Evolutionary conservation across 35 echinoderm and acorn worm species (phyloP), one percentile per base, ranked within the genome.

Genomic region (Ptychodera flava): DNA sequence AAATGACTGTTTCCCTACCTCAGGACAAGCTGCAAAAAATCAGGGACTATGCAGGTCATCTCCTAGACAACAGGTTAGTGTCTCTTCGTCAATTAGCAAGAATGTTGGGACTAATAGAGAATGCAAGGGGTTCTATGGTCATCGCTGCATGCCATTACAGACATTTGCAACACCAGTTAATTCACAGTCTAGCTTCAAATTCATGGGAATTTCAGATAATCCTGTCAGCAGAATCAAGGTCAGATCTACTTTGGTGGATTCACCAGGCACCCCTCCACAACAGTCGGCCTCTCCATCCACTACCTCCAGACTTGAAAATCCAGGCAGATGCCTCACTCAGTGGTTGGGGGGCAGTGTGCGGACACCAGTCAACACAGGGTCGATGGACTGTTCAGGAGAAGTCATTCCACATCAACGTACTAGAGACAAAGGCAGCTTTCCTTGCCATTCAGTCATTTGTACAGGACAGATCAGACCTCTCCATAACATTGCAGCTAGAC

Each of bases 181-280:
- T n/a, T n/a, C n/a, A n/a, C n/a, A n/a, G n/a, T n/a, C n/a, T n/a
- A n/a, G n/a, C n/a, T n/a, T n/a, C n/a, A n/a, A n/a, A n/a, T n/a
- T n/a, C n/a, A n/a, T n/a, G n/a, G n/a, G n/a, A n/a, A n/a, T n/a
- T n/a, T n/a, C n/a, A n/a, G n/a, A n/a, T 81, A 79, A 28, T 32
- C 34, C 33, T 83, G 0, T 35, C 82, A 6, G 38, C 35, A 1
- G 31, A 83, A 29, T 77, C 81, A 16, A 81, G 32, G 0, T 16
- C 84, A 31, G 82, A 90, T 15, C 29, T 85, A 77, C 35, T 78
- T 79, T 85, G 88, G 88, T 90, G 88, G 88, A 29, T 35, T 30
- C 29, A 36, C 35, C 36, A 83, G 32, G 34, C 53, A 16, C 88
- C 78, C 10, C 34, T n/a, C 31, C 82, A 79, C 34, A 90, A 90